A percentile compares a stretch with the other conserved stretches of the same genome.
Conservation (phyloP, 1,140 invertebrate species). For the Wiebesia pumilae region DNA sequence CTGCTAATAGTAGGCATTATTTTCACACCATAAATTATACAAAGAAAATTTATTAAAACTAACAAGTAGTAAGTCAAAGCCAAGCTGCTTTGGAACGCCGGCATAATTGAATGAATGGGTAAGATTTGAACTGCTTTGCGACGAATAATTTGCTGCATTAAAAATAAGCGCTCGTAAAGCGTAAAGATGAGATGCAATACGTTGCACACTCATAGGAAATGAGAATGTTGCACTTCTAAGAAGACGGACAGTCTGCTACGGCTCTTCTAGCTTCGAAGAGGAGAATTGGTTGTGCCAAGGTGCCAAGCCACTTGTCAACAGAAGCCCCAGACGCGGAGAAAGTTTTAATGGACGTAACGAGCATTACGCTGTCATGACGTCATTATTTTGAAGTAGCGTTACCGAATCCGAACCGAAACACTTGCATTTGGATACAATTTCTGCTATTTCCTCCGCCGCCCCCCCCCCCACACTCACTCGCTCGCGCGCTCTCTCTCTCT, state of each 20-base stretch:
- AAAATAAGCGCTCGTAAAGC: neutral
- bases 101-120: neutral
- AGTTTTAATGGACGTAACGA: neutral
- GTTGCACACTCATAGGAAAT: neutral
- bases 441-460: too few relatives aligned
- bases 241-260: constrained; percentile 10
- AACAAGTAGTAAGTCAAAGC: neutral
- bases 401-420: neutral
- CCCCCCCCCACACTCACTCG: too few relatives aligned
- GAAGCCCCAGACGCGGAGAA: neutral
- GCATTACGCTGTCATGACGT: neutral
- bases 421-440: neutral
- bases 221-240: constrained; percentile 12
- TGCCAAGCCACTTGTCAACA: constrained; percentile 17
- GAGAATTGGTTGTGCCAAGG: neutral
- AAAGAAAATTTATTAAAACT: neutral
- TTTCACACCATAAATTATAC: neutral
- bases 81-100: neutral
- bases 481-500: too few relatives aligned
- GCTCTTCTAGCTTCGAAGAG: neutral
- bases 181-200: neutral
- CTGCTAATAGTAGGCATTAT: neutral
- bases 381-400: neutral
- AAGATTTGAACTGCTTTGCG: neutral
- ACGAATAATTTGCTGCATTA: neutral